These are phyloP conservation scores for Drosophila ogumai DNA, from an alignment of 1,140 invertebrate genomes.

Conservation along the genomic window DNA sequence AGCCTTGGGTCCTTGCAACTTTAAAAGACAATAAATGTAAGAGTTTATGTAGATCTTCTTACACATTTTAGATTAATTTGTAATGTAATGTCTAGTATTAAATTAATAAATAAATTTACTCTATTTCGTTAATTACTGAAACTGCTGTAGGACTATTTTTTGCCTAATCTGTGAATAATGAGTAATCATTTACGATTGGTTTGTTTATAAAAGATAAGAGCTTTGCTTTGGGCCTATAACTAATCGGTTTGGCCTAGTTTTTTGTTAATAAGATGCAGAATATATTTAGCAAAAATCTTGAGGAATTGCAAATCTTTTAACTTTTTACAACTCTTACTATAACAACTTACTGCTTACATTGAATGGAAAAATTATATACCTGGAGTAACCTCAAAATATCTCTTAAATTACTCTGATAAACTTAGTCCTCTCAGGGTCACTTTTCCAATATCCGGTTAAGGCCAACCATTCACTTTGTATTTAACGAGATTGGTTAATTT, in stretches of 20 bases:
- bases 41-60: not conserved
- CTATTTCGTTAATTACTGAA: not conserved
- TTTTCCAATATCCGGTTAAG: not conserved
- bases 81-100: no score
- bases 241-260: not conserved
- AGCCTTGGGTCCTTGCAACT: not conserved
- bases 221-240: not conserved
- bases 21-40: no score
- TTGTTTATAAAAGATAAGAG: not conserved
- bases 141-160: not conserved
- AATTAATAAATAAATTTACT: no score
- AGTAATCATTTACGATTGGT: not conserved
- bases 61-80: no score
- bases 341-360: not conserved
- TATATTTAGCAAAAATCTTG: not conserved
- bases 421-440: not conserved
- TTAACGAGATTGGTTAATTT: not conserved
- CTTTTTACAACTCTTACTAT: no score
- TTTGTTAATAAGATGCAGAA: not conserved
- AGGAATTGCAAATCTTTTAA: no score
- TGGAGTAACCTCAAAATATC: not conserved
- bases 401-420: not conserved
- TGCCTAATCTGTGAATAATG: not conserved
- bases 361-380: not conserved
- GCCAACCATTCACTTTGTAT: not conserved